Conservation (phyloP, 2,888 invertebrate genomes). For the Epirrhoe alternata region DNA sequence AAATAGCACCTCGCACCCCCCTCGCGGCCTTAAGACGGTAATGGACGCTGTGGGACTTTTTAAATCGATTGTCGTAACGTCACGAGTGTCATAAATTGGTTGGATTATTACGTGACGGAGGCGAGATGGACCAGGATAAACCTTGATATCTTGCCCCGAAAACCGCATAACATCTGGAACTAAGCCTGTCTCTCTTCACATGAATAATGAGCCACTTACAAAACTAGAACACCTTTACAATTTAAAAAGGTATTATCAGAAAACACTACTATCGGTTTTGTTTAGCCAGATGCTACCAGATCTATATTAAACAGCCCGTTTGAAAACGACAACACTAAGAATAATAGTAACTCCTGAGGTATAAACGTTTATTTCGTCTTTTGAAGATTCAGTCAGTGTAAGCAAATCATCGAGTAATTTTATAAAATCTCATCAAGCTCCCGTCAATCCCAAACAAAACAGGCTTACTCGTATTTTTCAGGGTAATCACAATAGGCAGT, state of each 20-base stretch:
- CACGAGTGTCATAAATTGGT: slow-evolving; percentile 45
- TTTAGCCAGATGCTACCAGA: too few species aligned
- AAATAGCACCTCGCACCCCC: slow-evolving; percentile 59
- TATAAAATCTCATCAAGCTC: slow-evolving; percentile 21
- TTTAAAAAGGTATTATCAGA: too few species aligned
- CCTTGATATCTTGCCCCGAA: neutral
- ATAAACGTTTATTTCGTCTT: neutral
- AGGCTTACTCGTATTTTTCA: slow-evolving; percentile 40
- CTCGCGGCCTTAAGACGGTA: slow-evolving; percentile 66
- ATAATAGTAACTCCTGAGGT: too few species aligned
- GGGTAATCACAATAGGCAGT: slow-evolving; percentile 45
- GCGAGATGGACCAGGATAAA: neutral
- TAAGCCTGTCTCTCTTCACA: too few species aligned
- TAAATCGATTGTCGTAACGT: slow-evolving; percentile 59
- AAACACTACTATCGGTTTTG: too few species aligned
- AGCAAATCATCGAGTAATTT: slow-evolving; percentile 6
- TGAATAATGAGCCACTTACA: too few species aligned
- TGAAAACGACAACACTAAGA: too few species aligned
- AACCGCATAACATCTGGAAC: neutral
- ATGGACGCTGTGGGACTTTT: slow-evolving; percentile 70
- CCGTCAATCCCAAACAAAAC: slow-evolving; percentile 37
- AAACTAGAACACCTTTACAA: too few species aligned
- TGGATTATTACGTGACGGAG: slow-evolving; percentile 39
- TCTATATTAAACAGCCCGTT: too few species aligned
- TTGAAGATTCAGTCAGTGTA: neutral